Percentiles rank a stretch among this genome's conserved stretches.
Conservation (phyloP, 2,113 vertebrate species). For the Carettochelys insculpta region DNA sequence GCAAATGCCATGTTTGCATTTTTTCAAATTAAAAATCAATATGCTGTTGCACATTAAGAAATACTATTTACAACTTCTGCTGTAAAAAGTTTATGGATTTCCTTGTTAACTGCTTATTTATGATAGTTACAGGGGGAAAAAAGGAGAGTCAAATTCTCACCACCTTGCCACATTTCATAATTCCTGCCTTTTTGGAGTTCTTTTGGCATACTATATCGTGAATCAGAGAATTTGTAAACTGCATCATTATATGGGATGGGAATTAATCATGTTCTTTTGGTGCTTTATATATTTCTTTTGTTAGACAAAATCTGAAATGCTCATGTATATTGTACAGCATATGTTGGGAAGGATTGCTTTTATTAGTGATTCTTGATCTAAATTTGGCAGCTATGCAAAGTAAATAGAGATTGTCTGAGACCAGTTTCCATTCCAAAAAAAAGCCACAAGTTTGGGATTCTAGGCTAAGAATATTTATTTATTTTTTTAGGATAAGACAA, state of each 20-base stretch:
- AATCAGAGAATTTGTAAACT: rapidly evolving
- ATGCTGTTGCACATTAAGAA: constrained; percentile 28
- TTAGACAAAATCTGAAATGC: neutral
- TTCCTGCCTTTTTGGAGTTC: rapidly evolving
- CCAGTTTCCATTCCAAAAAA: neutral
- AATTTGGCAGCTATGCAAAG: neutral
- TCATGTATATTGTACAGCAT: neutral
- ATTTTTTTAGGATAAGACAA: neutral
- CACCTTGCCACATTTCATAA: rapidly evolving
- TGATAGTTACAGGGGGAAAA: neutral
- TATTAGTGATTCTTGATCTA: neutral
- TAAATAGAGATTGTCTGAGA: neutral
- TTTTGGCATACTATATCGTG: rapidly evolving
- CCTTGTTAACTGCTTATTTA: constrained; percentile 37
- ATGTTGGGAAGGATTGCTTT: neutral
- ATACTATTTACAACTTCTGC: constrained; percentile 20
- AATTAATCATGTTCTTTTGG: rapidly evolving
- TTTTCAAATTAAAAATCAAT: constrained; percentile 71
- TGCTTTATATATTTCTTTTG: neutral
- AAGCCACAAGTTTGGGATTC: too few species aligned
- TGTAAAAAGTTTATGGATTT: constrained; percentile 65
- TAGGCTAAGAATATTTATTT: neutral
- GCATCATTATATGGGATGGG: rapidly evolving
- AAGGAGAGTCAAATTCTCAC: neutral
- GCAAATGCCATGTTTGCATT: constrained; percentile 74